Evolutionary conservation across 2,113 vertebrate genomes (phyloP).

Genomic region (Archilochus colubris): DNA sequence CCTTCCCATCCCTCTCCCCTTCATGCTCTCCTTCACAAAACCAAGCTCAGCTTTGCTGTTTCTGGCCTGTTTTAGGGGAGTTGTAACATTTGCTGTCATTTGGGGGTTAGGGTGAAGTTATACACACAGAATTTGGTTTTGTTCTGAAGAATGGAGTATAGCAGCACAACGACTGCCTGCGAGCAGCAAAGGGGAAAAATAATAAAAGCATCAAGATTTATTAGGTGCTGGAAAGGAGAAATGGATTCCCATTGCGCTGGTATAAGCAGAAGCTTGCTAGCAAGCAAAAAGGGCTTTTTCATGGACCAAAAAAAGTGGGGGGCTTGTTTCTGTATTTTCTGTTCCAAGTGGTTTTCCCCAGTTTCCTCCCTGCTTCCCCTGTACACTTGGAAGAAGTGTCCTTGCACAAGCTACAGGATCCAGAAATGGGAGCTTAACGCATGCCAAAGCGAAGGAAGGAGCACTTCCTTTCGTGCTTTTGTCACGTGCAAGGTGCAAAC

Average conservation of each 20-base stretch:
- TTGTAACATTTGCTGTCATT: background rate
- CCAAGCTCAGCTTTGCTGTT: slow-evolving; percentile 13
- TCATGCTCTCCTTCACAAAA: background rate
- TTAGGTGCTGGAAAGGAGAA: slow-evolving; percentile 51
- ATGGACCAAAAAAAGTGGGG: background rate
- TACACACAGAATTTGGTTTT: background rate
- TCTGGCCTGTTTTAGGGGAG: background rate
- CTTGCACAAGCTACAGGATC: background rate
- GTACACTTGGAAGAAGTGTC: background rate
- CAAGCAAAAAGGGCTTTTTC: slow-evolving; percentile 15
- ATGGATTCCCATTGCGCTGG: background rate
- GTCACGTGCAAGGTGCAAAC: slow-evolving; percentile 12
- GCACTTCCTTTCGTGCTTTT: background rate
- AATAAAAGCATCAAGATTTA: slow-evolving; percentile 50
- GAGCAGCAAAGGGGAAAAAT: slow-evolving; percentile 23
- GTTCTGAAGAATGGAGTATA: background rate
- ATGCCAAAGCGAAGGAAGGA: background rate
- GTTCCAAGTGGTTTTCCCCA: background rate
- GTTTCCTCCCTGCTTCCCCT: background rate
- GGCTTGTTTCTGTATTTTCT: background rate
- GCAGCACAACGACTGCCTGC: slow-evolving; percentile 6
- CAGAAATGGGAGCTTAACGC: background rate
- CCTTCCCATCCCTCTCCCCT: background rate
- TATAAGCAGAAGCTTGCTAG: slow-evolving; percentile 12
- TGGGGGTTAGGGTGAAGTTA: background rate